Evolutionary conservation across 2,113 vertebrate species (phyloP).

Genomic region (Eonycteris spelaea): DNA sequence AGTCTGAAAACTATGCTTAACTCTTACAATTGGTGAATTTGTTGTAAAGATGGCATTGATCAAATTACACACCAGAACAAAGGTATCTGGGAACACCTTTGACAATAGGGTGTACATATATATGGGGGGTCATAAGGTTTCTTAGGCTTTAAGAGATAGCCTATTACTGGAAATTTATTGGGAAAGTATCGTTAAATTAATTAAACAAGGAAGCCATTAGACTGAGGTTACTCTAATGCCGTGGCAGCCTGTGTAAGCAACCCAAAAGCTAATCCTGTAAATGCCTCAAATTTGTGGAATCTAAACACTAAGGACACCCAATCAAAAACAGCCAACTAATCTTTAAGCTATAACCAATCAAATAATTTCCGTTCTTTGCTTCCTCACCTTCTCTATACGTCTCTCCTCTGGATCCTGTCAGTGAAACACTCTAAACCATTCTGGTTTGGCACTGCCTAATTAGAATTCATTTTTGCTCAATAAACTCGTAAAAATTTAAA

Average conservation of each 20-base stretch:
- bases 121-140: not conserved
- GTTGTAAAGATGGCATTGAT: not conserved
- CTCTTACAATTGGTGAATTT: not conserved
- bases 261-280: not conserved
- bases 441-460: not conserved
- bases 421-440: not conserved
- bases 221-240: not conserved
- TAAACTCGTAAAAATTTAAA: not conserved
- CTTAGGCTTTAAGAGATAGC: not conserved
- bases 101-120: not conserved
- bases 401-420: not conserved
- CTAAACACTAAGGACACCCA: not conserved
- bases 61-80: not conserved
- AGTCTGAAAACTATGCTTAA: not conserved
- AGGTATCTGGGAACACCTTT: not conserved
- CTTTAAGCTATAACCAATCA: not conserved
- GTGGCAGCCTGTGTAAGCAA: not conserved
- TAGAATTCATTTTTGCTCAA: not conserved
- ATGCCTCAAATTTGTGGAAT: not conserved
- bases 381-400: not conserved
- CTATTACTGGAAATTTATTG: not conserved
- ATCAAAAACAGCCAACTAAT: not conserved
- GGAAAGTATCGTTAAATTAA: not conserved
- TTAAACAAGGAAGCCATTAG: not conserved
- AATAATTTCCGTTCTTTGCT: not conserved